phyloP scores from a whole-genome alignment of 2,113 vertebrate species.

The Elanoides forficatus region DNA sequence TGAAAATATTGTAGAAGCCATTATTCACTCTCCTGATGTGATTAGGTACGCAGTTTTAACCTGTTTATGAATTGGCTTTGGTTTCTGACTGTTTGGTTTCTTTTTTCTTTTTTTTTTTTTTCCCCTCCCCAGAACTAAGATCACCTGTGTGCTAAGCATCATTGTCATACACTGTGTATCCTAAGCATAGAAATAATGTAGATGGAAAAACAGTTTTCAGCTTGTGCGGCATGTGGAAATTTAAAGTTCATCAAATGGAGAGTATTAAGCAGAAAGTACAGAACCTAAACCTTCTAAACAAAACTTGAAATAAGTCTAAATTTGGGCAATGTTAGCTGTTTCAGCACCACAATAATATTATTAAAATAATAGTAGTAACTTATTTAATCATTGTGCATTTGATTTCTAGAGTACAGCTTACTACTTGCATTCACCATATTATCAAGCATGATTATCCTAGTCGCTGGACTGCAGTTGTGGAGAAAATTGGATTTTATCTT shows the following conservation, averaged over 20 bases:
- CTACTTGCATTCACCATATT: slow-evolving; percentile 98
- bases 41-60: slow-evolving; percentile 82
- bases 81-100: not conserved
- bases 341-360: not conserved
- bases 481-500: slow-evolving; percentile 98
- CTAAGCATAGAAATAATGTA: not conserved
- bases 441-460: slow-evolving; percentile 97
- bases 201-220: not conserved
- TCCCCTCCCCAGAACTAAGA: not conserved
- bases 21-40: slow-evolving; percentile 97
- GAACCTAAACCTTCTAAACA: not conserved
- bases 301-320: not conserved
- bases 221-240: not conserved
- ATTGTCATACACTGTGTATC: not conserved
- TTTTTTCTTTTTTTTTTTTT: no score
- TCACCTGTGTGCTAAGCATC: not conserved
- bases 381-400: slow-evolving; percentile 11
- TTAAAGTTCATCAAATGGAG: not conserved
- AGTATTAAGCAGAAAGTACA: not conserved
- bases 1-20: slow-evolving; percentile 97
- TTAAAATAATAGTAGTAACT: not conserved
- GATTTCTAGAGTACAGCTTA: slow-evolving; percentile 91
- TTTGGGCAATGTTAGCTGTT: not conserved
- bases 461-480: slow-evolving; percentile 96
- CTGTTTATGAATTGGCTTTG: not conserved